Evolutionary conservation across 2,113 vertebrate genomes (phyloP).

Genomic region (Sakesphorus luctuosus): DNA sequence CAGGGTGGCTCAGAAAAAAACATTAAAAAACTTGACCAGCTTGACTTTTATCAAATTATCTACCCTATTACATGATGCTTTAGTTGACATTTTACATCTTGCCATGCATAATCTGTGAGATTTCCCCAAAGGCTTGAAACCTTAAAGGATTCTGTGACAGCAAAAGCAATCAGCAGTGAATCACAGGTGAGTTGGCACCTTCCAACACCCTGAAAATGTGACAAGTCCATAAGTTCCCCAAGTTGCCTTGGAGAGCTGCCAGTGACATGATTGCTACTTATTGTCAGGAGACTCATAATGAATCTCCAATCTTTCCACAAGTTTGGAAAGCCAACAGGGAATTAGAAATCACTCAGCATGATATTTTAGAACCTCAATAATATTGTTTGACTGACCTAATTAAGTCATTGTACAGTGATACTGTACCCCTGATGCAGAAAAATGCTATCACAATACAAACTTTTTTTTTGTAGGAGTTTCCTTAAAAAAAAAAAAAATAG

Average conservation of each 20-base stretch:
- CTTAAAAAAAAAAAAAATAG: background rate
- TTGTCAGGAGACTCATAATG: background rate
- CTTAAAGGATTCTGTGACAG: constrained; percentile 27
- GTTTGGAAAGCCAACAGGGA: background rate
- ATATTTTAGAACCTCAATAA: background rate
- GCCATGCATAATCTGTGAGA: background rate
- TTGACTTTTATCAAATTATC: constrained; percentile 31
- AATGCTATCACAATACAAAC: background rate
- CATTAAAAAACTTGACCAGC: background rate
- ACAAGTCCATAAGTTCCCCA: background rate
- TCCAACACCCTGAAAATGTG: background rate
- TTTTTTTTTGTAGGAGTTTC: background rate
- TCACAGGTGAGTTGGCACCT: constrained; percentile 22
- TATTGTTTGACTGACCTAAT: background rate
- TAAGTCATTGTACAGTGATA: background rate
- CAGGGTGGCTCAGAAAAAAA: background rate
- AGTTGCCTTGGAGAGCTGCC: constrained; percentile 3
- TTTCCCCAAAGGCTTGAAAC: constrained; percentile 31
- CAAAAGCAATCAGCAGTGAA: constrained; percentile 54
- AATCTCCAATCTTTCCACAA: background rate
- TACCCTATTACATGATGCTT: background rate
- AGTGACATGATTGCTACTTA: background rate
- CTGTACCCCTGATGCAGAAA: background rate
- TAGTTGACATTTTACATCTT: constrained; percentile 16
- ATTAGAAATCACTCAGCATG: background rate